Conservation (phyloP, 2,888 invertebrate species). For the Portevinia maculata region DNA sequence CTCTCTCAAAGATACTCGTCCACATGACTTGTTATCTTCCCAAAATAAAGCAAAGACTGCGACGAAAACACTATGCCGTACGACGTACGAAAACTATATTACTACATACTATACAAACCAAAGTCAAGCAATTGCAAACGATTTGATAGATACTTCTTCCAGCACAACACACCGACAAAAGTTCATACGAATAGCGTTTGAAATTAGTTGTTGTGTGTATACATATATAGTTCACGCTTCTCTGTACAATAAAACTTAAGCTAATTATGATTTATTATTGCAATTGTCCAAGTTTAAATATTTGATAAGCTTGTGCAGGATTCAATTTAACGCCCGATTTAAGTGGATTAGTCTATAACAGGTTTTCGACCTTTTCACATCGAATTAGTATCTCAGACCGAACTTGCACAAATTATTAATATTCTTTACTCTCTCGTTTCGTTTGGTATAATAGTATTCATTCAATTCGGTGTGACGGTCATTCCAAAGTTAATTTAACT, state of each 20-base stretch:
- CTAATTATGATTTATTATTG: constrained; percentile 72
- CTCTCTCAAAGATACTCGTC: constrained; percentile 33
- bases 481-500: constrained; percentile 70
- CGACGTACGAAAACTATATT: constrained; percentile 33
- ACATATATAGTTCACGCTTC: neutral
- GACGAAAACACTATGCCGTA: constrained; percentile 3
- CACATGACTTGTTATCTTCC: constrained; percentile 67
- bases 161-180: neutral
- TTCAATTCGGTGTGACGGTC: constrained; percentile 71
- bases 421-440: constrained; percentile 5
- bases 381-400: constrained; percentile 52
- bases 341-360: constrained; percentile 31
- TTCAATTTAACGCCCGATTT: constrained; percentile 52
- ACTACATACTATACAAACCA: neutral
- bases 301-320: constrained; percentile 66
- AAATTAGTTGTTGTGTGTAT: constrained; percentile 46
- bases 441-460: constrained; percentile 34
- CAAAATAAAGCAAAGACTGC: constrained; percentile 9
- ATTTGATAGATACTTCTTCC: constrained; percentile 11
- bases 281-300: constrained; percentile 71
- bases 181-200: constrained; percentile 30
- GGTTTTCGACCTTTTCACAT: constrained; percentile 69
- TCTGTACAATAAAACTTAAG: constrained; percentile 51
- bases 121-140: constrained; percentile 40
- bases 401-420: constrained; percentile 47